Evolutionary conservation across 2,797 vertebrate species (phyloP).

Genomic region (Odontamblyopus rebecca): DNA sequence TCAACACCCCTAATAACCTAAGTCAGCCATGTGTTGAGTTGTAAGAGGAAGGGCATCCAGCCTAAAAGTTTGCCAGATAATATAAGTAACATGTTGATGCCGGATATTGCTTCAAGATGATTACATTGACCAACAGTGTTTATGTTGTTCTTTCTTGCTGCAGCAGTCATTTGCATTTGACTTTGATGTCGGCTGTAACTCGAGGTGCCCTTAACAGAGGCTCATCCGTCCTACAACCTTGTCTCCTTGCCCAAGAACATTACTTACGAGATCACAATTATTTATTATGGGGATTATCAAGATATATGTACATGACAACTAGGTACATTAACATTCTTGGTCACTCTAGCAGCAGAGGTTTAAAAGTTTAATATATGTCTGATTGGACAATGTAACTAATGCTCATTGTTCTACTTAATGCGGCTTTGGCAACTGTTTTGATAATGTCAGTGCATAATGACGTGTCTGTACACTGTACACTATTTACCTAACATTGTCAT

Average conservation of each 20-base stretch:
- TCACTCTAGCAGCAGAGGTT: background rate
- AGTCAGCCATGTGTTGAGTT: background rate
- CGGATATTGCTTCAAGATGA: background rate
- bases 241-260: conserved; percentile 1
- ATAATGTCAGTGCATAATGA: background rate
- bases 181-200: conserved; percentile 6
- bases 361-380: background rate
- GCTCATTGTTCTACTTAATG: background rate
- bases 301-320: background rate
- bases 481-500: conserved; percentile 95
- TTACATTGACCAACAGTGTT: background rate
- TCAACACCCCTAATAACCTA: background rate
- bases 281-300: background rate
- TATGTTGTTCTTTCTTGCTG: background rate
- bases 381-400: background rate
- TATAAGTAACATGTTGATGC: background rate
- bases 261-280: conserved; percentile 3
- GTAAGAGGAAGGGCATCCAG: background rate
- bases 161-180: conserved; percentile 9
- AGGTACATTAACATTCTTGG: background rate
- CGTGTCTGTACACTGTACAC: background rate
- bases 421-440: background rate
- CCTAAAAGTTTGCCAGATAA: background rate
- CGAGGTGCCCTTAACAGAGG: conserved; percentile 6
- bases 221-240: background rate